phyloP scores from a whole-genome alignment of 2,888 invertebrate genomes.

The Mycalesis mineus region DNA sequence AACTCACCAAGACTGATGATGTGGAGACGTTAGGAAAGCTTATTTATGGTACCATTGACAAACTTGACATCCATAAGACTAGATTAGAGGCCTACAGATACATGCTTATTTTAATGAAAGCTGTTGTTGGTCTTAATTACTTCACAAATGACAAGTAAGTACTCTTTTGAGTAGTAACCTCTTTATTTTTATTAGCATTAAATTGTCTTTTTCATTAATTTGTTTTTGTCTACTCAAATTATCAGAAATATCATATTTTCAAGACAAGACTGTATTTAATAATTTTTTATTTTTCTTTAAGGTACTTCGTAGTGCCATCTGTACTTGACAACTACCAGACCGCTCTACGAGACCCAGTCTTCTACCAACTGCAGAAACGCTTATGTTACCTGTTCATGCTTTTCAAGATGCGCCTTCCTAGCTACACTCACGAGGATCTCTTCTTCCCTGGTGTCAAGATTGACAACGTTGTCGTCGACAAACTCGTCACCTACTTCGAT shows the following conservation, averaged over 20 bases:
- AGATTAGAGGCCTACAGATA: constrained; percentile 76
- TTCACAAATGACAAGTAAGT: constrained; percentile 59
- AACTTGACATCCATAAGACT: constrained; percentile 44
- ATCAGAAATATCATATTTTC: too few species aligned
- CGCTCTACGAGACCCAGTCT: constrained; percentile 84
- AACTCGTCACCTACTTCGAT: constrained; percentile 83
- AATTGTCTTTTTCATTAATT: too few species aligned
- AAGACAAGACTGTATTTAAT: too few species aligned
- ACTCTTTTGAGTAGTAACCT: too few species aligned
- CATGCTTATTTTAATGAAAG: constrained; percentile 75
- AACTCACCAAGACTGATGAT: constrained; percentile 66
- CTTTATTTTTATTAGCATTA: too few species aligned
- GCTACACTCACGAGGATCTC: constrained; percentile 81
- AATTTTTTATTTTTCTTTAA: constrained; percentile 22
- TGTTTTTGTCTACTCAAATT: too few species aligned
- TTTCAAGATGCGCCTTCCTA: constrained; percentile 78
- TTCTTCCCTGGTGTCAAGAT: constrained; percentile 82
- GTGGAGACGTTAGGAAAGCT: constrained; percentile 75
- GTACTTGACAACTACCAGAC: constrained; percentile 81
- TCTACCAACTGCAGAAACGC: constrained; percentile 83
- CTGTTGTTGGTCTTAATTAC: constrained; percentile 63
- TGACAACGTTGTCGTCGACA: constrained; percentile 80
- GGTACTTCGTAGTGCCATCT: constrained; percentile 77
- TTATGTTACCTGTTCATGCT: constrained; percentile 75
- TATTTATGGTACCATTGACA: constrained; percentile 67